A percentile compares a stretch with the other conserved stretches of the same genome.
Conservation (phyloP, 2,113 vertebrate genomes). For the Elephas maximus region DNA sequence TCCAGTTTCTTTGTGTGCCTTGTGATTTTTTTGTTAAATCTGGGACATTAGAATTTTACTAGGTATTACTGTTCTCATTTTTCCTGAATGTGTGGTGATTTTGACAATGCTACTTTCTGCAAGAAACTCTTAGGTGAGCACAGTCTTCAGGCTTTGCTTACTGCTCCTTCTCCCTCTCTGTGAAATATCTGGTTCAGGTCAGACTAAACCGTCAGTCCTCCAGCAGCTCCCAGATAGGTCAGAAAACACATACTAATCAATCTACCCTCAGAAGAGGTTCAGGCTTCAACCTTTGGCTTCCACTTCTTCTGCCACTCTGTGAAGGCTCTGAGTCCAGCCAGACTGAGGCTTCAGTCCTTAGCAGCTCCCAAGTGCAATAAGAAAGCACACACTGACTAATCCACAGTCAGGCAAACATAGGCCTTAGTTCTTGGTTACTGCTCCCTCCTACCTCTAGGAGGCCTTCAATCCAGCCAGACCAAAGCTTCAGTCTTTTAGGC, state of each 20-base stretch:
- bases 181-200: background rate
- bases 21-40: background rate
- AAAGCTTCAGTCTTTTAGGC: background rate
- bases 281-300: background rate
- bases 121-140: background rate
- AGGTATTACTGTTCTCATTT: background rate
- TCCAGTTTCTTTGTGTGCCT: background rate
- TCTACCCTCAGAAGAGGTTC: background rate
- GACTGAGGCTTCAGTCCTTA: too few relatives aligned
- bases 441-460: background rate
- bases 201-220: background rate
- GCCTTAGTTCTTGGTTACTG: background rate
- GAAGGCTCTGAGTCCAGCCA: background rate
- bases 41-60: background rate
- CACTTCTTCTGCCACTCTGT: background rate
- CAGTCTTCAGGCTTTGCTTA: background rate
- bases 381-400: background rate
- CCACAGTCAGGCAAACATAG: background rate
- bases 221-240: background rate
- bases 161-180: background rate
- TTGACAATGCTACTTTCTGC: background rate
- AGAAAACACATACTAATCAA: background rate
- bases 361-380: too few relatives aligned
- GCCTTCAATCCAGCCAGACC: background rate
- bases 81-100: background rate